Conservation (phyloP, 2,797 vertebrate genomes). For the Crenuchus spilurus region DNA sequence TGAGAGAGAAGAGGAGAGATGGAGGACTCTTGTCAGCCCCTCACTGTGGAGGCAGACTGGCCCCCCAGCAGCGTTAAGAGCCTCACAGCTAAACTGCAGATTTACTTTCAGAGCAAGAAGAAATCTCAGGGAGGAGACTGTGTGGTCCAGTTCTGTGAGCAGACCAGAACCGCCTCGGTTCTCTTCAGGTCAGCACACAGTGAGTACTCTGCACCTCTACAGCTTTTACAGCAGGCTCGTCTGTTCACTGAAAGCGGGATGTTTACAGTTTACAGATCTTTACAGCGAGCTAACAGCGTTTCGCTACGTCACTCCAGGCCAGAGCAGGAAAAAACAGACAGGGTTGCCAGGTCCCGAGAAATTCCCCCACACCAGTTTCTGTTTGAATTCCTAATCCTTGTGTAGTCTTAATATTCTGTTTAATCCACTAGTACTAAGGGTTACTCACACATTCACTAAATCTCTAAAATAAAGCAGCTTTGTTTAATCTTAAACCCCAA, state of each 20-base stretch:
- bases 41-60: conserved; percentile 70
- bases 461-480: too few relatives aligned
- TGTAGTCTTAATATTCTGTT: too few relatives aligned
- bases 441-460: too few relatives aligned
- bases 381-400: too few relatives aligned
- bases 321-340: too few relatives aligned
- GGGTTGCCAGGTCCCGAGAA: too few relatives aligned
- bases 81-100: conserved; percentile 67
- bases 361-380: too few relatives aligned
- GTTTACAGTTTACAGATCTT: too few relatives aligned
- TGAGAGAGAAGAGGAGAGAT: conserved; percentile 7
- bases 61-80: conserved; percentile 15
- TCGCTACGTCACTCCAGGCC: too few relatives aligned
- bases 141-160: conserved; percentile 54
- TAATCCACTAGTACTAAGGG: too few relatives aligned
- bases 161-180: conserved; percentile 52
- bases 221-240: background rate
- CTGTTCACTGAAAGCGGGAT: background rate
- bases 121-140: conserved; percentile 75
- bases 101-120: conserved; percentile 74
- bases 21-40: conserved; percentile 44
- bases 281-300: too few relatives aligned
- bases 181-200: conserved; percentile 62
- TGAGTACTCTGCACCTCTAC: conserved; percentile 51
- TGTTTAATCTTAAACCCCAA: too few relatives aligned